These are phyloP conservation scores for Pocota personata DNA, from an alignment of 2,888 invertebrate species.

Conservation along the genomic window DNA sequence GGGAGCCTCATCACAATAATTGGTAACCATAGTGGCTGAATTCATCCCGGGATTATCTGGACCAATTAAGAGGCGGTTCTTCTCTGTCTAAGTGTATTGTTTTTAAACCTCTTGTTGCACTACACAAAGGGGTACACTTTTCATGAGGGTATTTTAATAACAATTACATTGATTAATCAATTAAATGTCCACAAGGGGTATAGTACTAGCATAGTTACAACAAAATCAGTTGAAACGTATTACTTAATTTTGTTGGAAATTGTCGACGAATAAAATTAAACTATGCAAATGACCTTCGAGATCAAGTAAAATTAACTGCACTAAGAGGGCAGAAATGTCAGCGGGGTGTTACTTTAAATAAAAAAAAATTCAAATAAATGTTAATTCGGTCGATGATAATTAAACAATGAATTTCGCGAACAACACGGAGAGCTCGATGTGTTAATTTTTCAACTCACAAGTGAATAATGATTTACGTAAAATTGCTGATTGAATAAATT, in stretches of 20 bases:
- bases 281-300: slow-evolving; percentile 1
- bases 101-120: background rate
- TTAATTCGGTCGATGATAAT: background rate
- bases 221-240: slow-evolving; percentile 27
- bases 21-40: slow-evolving; percentile 19
- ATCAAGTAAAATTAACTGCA: slow-evolving; percentile 8
- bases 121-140: background rate
- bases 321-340: background rate
- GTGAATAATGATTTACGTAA: background rate
- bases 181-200: slow-evolving; percentile 36
- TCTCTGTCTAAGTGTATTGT: slow-evolving; percentile 12
- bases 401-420: background rate
- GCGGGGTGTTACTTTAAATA: background rate
- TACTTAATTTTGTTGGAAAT: background rate
- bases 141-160: slow-evolving; percentile 44
- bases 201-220: background rate
- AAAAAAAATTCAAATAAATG: background rate
- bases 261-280: background rate
- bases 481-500: slow-evolving; percentile 2
- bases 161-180: slow-evolving; percentile 60
- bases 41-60: slow-evolving; percentile 60
- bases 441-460: background rate
- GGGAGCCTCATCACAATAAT: slow-evolving; percentile 37
- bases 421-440: background rate
- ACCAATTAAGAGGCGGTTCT: slow-evolving; percentile 56